Evolutionary conservation across 2,797 vertebrate species (phyloP).

Genomic region (Poecilia picta): DNA sequence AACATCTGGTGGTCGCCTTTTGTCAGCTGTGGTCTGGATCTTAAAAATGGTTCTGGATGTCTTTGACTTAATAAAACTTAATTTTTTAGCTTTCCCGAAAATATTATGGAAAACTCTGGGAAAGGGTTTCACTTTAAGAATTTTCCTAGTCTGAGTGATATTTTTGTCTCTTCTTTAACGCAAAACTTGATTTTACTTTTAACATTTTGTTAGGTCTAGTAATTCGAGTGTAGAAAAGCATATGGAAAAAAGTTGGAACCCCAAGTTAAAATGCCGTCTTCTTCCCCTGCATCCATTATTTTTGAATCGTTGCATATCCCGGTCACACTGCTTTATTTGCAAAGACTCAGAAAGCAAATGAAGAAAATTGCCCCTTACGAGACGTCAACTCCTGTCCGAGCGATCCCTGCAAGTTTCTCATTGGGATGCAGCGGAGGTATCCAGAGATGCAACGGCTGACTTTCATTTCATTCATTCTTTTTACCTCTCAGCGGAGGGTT

Average conservation of each 20-base stretch:
- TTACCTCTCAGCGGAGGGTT: constrained; percentile 63
- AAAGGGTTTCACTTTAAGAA: background rate
- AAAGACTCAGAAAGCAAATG: constrained; percentile 51
- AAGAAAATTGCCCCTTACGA: constrained; percentile 43
- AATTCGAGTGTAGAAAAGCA: background rate
- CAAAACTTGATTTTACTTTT: background rate
- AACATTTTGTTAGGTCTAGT: background rate
- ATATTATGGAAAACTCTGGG: background rate
- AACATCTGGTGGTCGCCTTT: background rate
- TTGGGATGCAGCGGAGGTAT: constrained; percentile 50
- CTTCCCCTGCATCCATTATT: background rate
- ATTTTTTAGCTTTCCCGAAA: background rate
- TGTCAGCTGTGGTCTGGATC: background rate
- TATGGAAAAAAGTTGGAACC: background rate
- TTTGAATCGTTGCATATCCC: background rate
- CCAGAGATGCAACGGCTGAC: constrained; percentile 45
- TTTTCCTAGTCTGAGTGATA: background rate
- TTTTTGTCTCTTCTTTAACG: background rate
- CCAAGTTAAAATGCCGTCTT: background rate
- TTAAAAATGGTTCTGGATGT: background rate
- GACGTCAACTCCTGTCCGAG: constrained; percentile 32
- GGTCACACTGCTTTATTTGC: constrained; percentile 44
- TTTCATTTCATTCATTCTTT: constrained; percentile 74
- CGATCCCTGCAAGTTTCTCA: constrained; percentile 30
- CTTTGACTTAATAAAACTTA: background rate